A percentile compares a stretch with the other conserved stretches of the same genome.
These are phyloP conservation scores for Emesis furor DNA, from an alignment of 2,888 invertebrate genomes.

Conservation along the genomic window DNA sequence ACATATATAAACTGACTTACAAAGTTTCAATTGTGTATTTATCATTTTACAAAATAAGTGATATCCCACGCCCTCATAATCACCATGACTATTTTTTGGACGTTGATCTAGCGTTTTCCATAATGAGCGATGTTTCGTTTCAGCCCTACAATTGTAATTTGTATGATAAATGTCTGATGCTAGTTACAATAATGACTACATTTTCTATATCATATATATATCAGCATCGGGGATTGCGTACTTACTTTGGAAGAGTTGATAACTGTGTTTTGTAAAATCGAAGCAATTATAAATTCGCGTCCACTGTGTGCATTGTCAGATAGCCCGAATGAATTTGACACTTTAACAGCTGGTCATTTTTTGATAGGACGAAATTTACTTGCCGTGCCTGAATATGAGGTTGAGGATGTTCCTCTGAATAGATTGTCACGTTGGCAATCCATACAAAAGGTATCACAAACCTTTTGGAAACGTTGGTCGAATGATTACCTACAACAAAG, in stretches of 20 bases:
- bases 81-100: too few species aligned
- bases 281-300: not conserved
- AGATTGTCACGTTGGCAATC: constrained; percentile 31
- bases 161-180: too few species aligned
- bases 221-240: constrained; percentile 2
- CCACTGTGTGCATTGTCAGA: not conserved
- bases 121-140: too few species aligned
- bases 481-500: constrained; percentile 38
- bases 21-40: too few species aligned
- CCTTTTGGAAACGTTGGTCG: constrained; percentile 50
- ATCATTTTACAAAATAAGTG: too few species aligned
- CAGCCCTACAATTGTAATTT: too few species aligned
- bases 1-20: too few species aligned
- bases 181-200: too few species aligned
- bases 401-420: not conserved
- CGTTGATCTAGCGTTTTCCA: too few species aligned
- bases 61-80: too few species aligned
- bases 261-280: not conserved
- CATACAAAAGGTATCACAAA: constrained; percentile 39
- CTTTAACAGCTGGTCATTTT: constrained; percentile 9
- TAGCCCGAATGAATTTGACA: not conserved
- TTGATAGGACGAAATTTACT: not conserved
- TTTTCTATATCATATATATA: too few species aligned
- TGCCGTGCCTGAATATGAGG: constrained; percentile 4
- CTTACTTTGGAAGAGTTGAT: not conserved